Percentiles rank a stretch among this genome's conserved stretches.
Conservation (phyloP, 1,140 invertebrate genomes). For the Zaprionus gabonicus region DNA sequence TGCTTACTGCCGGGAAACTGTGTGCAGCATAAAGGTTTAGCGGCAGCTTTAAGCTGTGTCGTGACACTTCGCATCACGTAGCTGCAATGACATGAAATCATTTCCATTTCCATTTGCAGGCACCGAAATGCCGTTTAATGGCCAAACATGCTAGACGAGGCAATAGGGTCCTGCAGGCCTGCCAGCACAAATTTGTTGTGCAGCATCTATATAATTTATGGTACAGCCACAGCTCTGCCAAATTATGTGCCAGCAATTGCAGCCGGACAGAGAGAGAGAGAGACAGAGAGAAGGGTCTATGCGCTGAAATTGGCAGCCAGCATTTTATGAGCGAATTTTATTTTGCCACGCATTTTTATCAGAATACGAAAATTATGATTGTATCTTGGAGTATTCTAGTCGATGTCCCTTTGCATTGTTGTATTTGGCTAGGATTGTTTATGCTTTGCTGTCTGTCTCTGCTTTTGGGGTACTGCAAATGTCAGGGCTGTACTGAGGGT, state of each 20-base stretch:
- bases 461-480: not conserved
- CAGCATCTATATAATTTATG: slow-evolving; percentile 73
- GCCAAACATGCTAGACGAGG: slow-evolving; percentile 9
- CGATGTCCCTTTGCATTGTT: slow-evolving; percentile 33
- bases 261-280: slow-evolving; percentile 1
- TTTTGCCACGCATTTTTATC: slow-evolving; percentile 77
- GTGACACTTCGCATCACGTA: slow-evolving; percentile 63
- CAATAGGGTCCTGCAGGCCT: not conserved
- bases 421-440: slow-evolving; percentile 28
- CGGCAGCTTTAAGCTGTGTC: slow-evolving; percentile 10
- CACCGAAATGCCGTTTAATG: slow-evolving; percentile 61
- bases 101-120: slow-evolving; percentile 65
- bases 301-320: slow-evolving; percentile 51
- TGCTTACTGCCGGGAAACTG: not conserved
- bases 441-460: slow-evolving; percentile 18
- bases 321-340: slow-evolving; percentile 71
- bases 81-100: slow-evolving; percentile 74
- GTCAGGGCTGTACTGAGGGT: slow-evolving; percentile 8
- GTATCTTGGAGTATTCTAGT: slow-evolving; percentile 36
- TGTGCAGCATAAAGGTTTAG: not conserved
- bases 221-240: slow-evolving; percentile 37
- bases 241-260: slow-evolving; percentile 77
- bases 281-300: not conserved
- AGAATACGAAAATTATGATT: slow-evolving; percentile 70
- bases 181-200: slow-evolving; percentile 39